Evolutionary conservation across 2,113 vertebrate genomes (phyloP).

Genomic region (Brachyhypopomus occidentalis): DNA sequence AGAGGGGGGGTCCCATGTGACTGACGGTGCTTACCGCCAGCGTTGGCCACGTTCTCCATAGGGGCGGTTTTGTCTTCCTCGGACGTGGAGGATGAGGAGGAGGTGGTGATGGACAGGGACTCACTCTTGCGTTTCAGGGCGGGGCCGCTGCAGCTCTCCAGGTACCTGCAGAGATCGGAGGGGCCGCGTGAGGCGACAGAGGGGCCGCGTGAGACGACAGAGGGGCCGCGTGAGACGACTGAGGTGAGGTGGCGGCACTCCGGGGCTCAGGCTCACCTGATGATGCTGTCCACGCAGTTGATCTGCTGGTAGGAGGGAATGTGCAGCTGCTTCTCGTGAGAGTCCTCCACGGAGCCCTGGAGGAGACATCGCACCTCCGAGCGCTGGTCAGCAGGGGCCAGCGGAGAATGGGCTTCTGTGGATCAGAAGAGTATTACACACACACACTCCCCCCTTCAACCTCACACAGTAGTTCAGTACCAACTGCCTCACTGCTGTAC

Average conservation of each 20-base stretch:
- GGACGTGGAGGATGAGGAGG: slow-evolving; percentile 81
- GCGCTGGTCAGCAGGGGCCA: slow-evolving; percentile 53
- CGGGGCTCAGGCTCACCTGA: slow-evolving; percentile 72
- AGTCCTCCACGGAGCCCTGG: slow-evolving; percentile 56
- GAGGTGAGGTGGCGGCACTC: too few species aligned
- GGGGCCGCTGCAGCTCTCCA: slow-evolving; percentile 82
- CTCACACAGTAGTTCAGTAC: neutral
- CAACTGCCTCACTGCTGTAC: slow-evolving; percentile 46
- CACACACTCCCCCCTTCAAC: neutral
- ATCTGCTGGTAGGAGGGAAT: slow-evolving; percentile 90
- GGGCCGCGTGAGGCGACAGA: neutral
- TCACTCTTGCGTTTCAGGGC: slow-evolving; percentile 83
- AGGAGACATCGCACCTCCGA: slow-evolving; percentile 55
- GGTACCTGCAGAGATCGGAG: slow-evolving; percentile 72
- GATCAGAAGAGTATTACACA: neutral
- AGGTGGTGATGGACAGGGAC: slow-evolving; percentile 73
- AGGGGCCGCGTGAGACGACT: neutral
- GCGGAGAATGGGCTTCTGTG: slow-evolving; percentile 42
- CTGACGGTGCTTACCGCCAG: slow-evolving; percentile 67
- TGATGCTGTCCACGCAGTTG: slow-evolving; percentile 87
- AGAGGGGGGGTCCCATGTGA: too few species aligned
- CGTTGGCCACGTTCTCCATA: slow-evolving; percentile 49
- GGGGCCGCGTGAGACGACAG: neutral
- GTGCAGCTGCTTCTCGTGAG: slow-evolving; percentile 65
- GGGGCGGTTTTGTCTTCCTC: slow-evolving; percentile 78